Evolutionary conservation across 2,797 vertebrate genomes (phyloP), one percentile per base, ranked within the genome.

Genomic region (Schizothorax lantsangensis): DNA sequence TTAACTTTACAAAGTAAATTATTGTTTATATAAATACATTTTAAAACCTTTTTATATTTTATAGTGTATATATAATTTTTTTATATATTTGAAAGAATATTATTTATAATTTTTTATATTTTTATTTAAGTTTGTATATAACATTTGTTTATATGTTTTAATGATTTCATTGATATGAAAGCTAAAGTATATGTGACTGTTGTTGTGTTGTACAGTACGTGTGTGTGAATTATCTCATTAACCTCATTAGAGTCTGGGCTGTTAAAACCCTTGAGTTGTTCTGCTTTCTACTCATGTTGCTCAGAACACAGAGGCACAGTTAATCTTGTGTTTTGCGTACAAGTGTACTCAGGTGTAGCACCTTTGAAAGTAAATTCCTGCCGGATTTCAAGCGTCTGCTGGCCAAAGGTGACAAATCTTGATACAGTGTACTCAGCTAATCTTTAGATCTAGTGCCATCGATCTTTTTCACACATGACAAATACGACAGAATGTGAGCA

Each of bases 371-470:
- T 75, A 64, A 78, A 89, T 72, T 89, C 83, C 49, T 82, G 54
- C 66, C 14, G 83, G 81, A 91, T 88, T 82, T 89, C 49, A 45
- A 83, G 72, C 64, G 71, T 72, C 54, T 74, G 81, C 84, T 89
- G 12, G 30, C 47, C 38, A 69, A 81, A 87, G 88, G 57, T 79
- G 23, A 83, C 69, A 84, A 64, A 84, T 86, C 83, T 83, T 17
- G 33, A 30, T 68, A 82, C 84, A 81, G 92, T 92, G 91, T 93
- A 84, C 90, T 89, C 81, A 92, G 49, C 47, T 90, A 89, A 93
- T 92, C 81, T 88, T 86, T 66, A 82, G 83, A 83, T 91, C 90
- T 84, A 82, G 79, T 62, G 45, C 75, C 81, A 79, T 83, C 66
- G 23, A 64, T 88, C 84, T 87, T 83, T 83, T 90, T 88, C 88